Percentiles rank a stretch among this genome's conserved stretches.
These are phyloP conservation scores for Choreutis nemorana DNA, from an alignment of 2,888 invertebrate species.

Conservation along the genomic window DNA sequence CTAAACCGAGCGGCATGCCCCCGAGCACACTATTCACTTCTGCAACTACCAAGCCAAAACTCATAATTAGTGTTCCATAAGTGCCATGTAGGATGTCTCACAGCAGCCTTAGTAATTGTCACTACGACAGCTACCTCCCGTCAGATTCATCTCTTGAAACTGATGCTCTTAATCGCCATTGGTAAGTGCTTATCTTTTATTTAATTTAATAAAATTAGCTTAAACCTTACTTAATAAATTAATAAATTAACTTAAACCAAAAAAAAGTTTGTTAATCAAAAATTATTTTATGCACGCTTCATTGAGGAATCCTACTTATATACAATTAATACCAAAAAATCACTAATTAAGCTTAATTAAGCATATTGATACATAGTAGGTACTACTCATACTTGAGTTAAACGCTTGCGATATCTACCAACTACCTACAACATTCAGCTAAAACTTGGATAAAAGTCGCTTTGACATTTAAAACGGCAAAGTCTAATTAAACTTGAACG, in stretches of 20 bases:
- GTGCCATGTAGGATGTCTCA: constrained; percentile 66
- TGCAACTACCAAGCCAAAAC: constrained; percentile 32
- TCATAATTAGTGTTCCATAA: constrained; percentile 38
- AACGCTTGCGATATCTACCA: too few species aligned
- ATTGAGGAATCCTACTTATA: too few species aligned
- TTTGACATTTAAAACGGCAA: too few species aligned
- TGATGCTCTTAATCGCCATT: constrained; percentile 59
- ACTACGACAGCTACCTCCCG: constrained; percentile 59
- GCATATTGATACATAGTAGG: too few species aligned
- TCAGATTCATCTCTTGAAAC: constrained; percentile 60
- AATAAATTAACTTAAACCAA: constrained; percentile 9
- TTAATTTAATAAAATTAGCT: neutral
- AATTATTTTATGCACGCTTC: too few species aligned
- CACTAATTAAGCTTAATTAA: too few species aligned
- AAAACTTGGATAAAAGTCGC: too few species aligned
- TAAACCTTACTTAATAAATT: constrained; percentile 3
- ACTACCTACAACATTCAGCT: too few species aligned
- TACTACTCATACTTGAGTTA: too few species aligned
- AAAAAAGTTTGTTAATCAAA: constrained; percentile 7
- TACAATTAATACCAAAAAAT: too few species aligned
- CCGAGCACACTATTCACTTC: constrained; percentile 32
- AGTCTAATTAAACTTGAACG: too few species aligned
- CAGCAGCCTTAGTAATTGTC: constrained; percentile 55
- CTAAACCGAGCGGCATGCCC: constrained; percentile 51
- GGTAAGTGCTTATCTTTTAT: constrained; percentile 31